Conservation (phyloP, 2,797 vertebrate genomes). For the Acipenser transmontanus region DNA sequence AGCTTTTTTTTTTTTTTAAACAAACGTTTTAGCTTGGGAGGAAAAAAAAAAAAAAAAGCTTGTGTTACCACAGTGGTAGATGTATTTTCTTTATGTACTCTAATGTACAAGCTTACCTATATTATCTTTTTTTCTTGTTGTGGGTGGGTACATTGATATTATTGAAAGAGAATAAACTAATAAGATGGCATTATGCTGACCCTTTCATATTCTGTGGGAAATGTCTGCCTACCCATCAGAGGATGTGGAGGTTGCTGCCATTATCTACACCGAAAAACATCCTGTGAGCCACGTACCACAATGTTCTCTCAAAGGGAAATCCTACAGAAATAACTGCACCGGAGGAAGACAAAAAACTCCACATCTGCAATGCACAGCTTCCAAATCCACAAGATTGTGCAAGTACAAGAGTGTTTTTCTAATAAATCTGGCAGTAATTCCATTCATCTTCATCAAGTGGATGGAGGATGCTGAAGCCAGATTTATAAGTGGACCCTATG, state of each 20-base stretch:
- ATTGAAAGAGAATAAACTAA: background rate
- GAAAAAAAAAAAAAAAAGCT: too few relatives aligned
- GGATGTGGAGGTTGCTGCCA: slow-evolving; percentile 29
- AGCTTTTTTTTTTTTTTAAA: too few relatives aligned
- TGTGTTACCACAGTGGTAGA: too few relatives aligned
- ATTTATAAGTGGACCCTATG: background rate
- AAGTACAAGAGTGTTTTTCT: too few relatives aligned
- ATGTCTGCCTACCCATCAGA: slow-evolving; percentile 15
- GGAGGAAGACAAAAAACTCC: slow-evolving; percentile 3
- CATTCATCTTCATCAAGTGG: slow-evolving; percentile 1
- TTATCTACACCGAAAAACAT: slow-evolving; percentile 37
- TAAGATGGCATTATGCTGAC: background rate
- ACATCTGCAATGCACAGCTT: background rate
- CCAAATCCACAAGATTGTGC: background rate
- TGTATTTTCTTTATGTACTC: too few relatives aligned
- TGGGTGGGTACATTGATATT: background rate
- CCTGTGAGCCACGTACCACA: slow-evolving; percentile 26
- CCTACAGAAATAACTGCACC: slow-evolving; percentile 25
- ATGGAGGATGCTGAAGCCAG: background rate
- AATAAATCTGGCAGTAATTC: background rate
- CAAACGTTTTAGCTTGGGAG: too few relatives aligned
- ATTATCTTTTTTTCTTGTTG: background rate
- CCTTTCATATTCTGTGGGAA: slow-evolving; percentile 24
- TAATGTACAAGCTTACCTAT: background rate
- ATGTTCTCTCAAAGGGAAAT: slow-evolving; percentile 24